Evolutionary conservation across 2,888 invertebrate genomes (phyloP), one percentile per base, ranked within the genome.

Genomic region (Aquatica leii): DNA sequence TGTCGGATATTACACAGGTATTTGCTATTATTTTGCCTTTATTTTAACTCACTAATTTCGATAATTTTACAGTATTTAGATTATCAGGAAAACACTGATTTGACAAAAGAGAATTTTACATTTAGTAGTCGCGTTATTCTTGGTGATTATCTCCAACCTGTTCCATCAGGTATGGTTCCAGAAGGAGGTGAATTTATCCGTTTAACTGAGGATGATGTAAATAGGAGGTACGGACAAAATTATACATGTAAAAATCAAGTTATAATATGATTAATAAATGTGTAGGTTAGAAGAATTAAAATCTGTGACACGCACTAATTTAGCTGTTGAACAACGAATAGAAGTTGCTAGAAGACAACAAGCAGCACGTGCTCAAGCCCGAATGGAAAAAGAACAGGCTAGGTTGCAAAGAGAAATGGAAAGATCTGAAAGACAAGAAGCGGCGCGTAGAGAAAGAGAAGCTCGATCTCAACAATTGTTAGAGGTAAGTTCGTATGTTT

Each of bases 71-170:
- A 94, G 91, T 92, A 92, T 82, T 83, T 96, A 76, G 92, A 93
- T 60, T 81, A 81, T 69, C 82, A 82, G 69, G 81, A 81, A 69
- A 85, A 84, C 58, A 82, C 82, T 2, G 90, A 90, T 72, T 81
- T 97, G 58, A 89, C 88, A 1, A 86, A 90, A 17, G 95, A 96
- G 68, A 93, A 97, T 84, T 98, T 98, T 82, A 95, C 93, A 67
- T 97, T 96, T 84, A 95, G 93, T 73, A 91, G 95, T 43, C 91
- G 94, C 68, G 87, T 92, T 1, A 88, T 96, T 66, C 87, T 98
- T 37, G 98, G 98, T 1, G 95, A 95, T 68, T 98, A 96, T 80
- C 83, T 95, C 50, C 95, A 97, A 78, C 91, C 92, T 0, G 86
- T 88, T 41, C 85, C 87, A 2, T 86, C 85, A 2, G 86, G 85